Evolutionary conservation across 2,113 vertebrate species (phyloP).

Genomic region (Epinephelus lanceolatus): DNA sequence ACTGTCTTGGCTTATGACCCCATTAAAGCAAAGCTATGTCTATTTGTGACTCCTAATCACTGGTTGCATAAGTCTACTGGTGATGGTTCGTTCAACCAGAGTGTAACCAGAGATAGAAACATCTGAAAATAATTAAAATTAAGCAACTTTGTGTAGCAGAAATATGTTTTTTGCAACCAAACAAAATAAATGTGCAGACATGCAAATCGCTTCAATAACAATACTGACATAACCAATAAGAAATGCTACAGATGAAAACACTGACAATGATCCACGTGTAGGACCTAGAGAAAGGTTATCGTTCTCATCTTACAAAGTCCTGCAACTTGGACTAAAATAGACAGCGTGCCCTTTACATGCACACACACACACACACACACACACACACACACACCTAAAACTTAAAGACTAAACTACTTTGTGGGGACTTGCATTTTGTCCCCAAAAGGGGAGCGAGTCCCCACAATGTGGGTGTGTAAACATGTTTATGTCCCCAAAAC

Average conservation of each 20-base stretch:
- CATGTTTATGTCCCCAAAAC: neutral
- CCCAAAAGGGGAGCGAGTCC: neutral
- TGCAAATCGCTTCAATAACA: neutral
- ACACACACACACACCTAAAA: constrained; percentile 17
- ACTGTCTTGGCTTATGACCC: neutral
- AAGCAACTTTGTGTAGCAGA: neutral
- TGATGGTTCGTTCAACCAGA: neutral
- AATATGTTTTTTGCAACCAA: neutral
- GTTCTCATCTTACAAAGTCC: constrained; percentile 73
- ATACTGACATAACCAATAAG: neutral
- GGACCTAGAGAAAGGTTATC: constrained; percentile 65
- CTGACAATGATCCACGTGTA: constrained; percentile 17
- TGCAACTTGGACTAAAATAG: constrained; percentile 66
- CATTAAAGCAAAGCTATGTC: neutral
- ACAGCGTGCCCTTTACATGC: constrained; percentile 29
- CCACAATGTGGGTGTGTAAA: neutral
- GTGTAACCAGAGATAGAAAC: neutral
- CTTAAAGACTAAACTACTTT: neutral
- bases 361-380: constrained; percentile 16
- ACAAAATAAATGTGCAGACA: neutral
- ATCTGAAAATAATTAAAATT: neutral
- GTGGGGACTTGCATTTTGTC: neutral
- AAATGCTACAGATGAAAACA: neutral
- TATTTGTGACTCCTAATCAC: neutral
- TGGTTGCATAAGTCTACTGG: neutral